phyloP scores from a whole-genome alignment of 2,888 invertebrate genomes.

The Bimastos eiseni region DNA sequence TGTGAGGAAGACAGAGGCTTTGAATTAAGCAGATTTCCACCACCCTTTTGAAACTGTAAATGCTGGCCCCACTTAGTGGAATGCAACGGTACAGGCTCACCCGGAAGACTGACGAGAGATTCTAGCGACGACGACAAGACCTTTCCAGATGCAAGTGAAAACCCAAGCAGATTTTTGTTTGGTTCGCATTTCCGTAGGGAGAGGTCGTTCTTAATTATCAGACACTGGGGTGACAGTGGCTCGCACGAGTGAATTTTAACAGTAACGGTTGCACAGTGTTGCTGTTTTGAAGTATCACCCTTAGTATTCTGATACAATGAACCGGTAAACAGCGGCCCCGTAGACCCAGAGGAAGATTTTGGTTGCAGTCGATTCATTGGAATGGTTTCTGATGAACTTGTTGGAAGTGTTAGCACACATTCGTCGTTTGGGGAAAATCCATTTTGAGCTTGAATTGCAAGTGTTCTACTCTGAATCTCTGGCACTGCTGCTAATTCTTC shows the following conservation, averaged over 20 bases:
- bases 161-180: background rate
- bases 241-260: background rate
- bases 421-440: background rate
- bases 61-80: constrained; percentile 20
- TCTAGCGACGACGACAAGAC: background rate
- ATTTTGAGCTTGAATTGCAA: background rate
- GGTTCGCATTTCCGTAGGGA: background rate
- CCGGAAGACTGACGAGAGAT: background rate
- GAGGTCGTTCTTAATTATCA: background rate
- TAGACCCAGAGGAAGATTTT: background rate
- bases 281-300: background rate
- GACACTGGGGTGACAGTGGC: background rate
- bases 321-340: background rate
- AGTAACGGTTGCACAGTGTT: background rate
- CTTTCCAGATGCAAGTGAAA: background rate
- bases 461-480: background rate
- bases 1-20: constrained; percentile 22
- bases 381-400: background rate
- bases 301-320: background rate
- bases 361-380: background rate
- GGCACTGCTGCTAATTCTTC: background rate
- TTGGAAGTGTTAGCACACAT: background rate
- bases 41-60: background rate
- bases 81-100: background rate
- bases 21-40: background rate